Evolutionary conservation across 2,797 vertebrate genomes (phyloP), one percentile per base, ranked within the genome.

Genomic region (Tenualosa ilisha): DNA sequence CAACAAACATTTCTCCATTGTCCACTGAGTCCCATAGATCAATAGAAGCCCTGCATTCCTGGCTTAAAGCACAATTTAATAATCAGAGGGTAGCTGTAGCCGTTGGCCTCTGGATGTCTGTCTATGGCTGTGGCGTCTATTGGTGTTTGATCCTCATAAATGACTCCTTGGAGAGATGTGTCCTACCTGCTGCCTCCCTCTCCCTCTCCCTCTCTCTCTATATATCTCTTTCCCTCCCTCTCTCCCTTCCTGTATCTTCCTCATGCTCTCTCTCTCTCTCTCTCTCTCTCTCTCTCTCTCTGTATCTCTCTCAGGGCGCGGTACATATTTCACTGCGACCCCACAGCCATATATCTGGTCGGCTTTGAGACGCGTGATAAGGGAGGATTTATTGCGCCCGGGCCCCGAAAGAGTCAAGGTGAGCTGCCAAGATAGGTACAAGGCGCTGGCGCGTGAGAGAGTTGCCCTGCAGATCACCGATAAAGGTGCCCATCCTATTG

Each of bases 371-470:
- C 87, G 59, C 0, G 40, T 89, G 94, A 95, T 94, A 94, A 94
- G 90, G n/a, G 68, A 84, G 92, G 94, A 93, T 95, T 95, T 93
- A 93, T 92, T 87, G 90, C 92, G 82, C 81, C 88, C 89, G 89
- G 31, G 88, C 86, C 85, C 79, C 88, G 89, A 46, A 46, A 88
- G 88, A 92, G 91, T 93, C 94, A 93, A 95, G 93, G 93, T 94
- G 93, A 94, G 92, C 91, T 87, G 46, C 86, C 84, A 85, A 91
- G 93, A 94, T 94, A 93, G 86, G 87, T 89, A 68, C 72, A 81
- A 63, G 59, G 59, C n/a, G 50, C 83, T 83, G 51, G 82, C 85
- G 84, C 68, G 84, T 84, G 84, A 46, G 86, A 24, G 61, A 85
- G 50, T 40, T 61, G 68, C 56, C 81, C 86, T 82, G 82, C 50